Conservation (phyloP, 2,888 invertebrate genomes). For the Sesia bembeciformis region DNA sequence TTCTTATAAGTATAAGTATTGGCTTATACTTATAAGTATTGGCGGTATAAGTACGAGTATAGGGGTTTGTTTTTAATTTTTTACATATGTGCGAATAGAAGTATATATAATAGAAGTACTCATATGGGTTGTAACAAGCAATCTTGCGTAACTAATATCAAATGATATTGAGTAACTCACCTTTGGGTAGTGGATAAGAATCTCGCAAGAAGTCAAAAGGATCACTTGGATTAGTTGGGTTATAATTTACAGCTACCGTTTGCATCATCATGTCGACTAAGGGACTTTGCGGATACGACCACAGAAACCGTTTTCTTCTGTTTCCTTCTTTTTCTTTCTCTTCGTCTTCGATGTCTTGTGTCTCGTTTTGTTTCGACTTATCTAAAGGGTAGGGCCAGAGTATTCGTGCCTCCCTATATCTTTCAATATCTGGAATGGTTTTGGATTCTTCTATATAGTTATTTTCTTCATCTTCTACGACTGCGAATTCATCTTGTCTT, state of each 20-base stretch:
- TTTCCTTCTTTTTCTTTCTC: slow-evolving; percentile 5
- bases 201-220: slow-evolving; percentile 60
- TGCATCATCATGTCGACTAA: slow-evolving; percentile 57
- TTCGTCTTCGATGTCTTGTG: slow-evolving; percentile 8
- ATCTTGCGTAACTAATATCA: no score
- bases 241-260: slow-evolving; percentile 34
- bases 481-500: slow-evolving; percentile 27
- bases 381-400: slow-evolving; percentile 42
- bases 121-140: no score
- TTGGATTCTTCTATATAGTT: slow-evolving; percentile 6
- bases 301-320: slow-evolving; percentile 32
- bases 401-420: slow-evolving; percentile 13
- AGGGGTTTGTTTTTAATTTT: no score
- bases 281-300: slow-evolving; percentile 48
- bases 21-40: no score
- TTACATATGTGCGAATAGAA: no score
- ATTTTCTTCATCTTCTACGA: slow-evolving; percentile 25
- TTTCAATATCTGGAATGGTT: not conserved
- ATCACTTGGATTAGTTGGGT: slow-evolving; percentile 38
- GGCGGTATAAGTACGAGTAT: no score
- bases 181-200: slow-evolving; percentile 55
- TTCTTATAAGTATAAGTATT: no score
- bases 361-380: slow-evolving; percentile 16
- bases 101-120: no score
- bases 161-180: slow-evolving; percentile 23